Evolutionary conservation across 1,140 invertebrate genomes (phyloP).

Genomic region (Cyclargus thomasi): DNA sequence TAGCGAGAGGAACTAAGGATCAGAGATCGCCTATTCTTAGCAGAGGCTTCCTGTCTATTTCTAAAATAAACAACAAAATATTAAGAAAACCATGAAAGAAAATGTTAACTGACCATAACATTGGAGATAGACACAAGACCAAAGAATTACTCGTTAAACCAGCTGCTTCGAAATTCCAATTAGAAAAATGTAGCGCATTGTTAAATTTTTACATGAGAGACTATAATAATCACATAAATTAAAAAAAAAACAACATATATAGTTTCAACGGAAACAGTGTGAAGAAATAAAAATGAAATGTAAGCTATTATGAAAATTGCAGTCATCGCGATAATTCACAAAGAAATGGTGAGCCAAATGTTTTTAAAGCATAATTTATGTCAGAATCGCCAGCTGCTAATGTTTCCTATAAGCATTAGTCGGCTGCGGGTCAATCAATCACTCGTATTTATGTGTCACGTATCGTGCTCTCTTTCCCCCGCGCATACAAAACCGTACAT

Average conservation of each 20-base stretch:
- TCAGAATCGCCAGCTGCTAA: conserved; percentile 64
- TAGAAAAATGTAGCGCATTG: too few species aligned
- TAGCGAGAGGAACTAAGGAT: conserved; percentile 3
- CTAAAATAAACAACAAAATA: not conserved
- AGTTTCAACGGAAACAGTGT: not conserved
- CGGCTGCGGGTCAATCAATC: conserved; percentile 68
- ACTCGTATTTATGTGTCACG: conserved; percentile 66
- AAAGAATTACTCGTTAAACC: too few species aligned
- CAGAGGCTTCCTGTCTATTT: not conserved
- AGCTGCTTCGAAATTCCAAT: too few species aligned
- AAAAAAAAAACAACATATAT: not conserved
- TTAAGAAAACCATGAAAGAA: not conserved
- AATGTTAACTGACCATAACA: too few species aligned
- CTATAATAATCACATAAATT: not conserved
- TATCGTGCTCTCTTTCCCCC: conserved; percentile 46
- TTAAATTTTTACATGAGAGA: not conserved
- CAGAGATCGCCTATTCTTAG: not conserved
- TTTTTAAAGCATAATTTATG: conserved; percentile 32
- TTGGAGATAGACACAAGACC: too few species aligned
- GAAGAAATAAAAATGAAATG: not conserved
- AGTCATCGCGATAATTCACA: not conserved
- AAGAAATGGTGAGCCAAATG: conserved; percentile 6
- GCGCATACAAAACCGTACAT: conserved; percentile 34
- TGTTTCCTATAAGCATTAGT: conserved; percentile 65
- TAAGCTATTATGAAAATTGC: not conserved